phyloP scores from a whole-genome alignment of 2,113 vertebrate genomes.

The Guaruba guarouba region DNA sequence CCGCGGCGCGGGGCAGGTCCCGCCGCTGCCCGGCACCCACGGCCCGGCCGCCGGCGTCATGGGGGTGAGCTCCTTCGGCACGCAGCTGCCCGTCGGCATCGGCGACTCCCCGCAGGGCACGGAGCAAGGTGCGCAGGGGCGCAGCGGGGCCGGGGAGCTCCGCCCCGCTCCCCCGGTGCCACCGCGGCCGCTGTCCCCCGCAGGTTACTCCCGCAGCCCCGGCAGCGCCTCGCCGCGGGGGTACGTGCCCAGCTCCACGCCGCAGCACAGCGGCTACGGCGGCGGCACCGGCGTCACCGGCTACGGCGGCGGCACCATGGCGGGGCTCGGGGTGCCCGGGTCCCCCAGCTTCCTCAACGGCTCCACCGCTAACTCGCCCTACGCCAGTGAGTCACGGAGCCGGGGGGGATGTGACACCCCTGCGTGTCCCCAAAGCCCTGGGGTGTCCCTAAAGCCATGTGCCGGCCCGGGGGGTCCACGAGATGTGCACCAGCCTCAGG shows the following conservation, averaged over 20 bases:
- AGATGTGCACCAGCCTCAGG: neutral
- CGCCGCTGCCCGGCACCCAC: conserved; percentile 79
- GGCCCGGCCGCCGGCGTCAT: conserved; percentile 85
- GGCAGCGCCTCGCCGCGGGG: conserved; percentile 87
- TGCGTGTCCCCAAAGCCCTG: fast-evolving
- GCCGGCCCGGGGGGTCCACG: neutral
- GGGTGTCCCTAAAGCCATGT: too few relatives aligned
- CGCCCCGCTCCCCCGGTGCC: neutral
- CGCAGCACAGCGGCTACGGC: conserved; percentile 89
- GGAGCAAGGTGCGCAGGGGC: conserved; percentile 82
- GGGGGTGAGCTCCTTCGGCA: conserved; percentile 90
- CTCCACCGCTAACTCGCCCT: conserved; percentile 91
- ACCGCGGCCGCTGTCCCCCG: neutral
- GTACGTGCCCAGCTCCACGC: conserved; percentile 89
- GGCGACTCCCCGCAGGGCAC: conserved; percentile 85
- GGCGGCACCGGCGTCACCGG: conserved; percentile 86
- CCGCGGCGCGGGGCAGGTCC: conserved; percentile 66
- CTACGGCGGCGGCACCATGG: conserved; percentile 83
- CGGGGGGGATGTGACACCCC: too few relatives aligned
- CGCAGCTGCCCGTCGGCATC: conserved; percentile 88
- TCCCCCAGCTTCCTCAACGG: conserved; percentile 96
- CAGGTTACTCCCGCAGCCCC: conserved; percentile 90
- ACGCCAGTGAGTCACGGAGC: conserved; percentile 87
- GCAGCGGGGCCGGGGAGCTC: too few relatives aligned
- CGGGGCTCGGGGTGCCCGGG: conserved; percentile 88